Base-by-base conservation (phyloP, 2,888 invertebrate genomes). In the Eudemis profundana region DNA sequence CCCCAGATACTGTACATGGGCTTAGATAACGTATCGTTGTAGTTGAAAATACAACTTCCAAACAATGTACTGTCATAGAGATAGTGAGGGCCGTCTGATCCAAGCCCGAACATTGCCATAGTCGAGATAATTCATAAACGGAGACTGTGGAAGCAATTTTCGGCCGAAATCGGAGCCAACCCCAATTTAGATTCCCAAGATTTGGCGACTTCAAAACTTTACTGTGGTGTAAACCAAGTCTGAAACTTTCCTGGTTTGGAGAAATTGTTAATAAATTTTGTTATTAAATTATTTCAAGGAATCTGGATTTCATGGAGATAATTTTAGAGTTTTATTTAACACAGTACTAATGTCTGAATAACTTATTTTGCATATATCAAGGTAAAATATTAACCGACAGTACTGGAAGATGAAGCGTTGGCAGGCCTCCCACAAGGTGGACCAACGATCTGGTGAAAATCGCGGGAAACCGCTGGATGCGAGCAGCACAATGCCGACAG, bases 21-120 rank as follows among this genome's bases (percentile, higher is more conserved):
- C 50, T 38, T 65, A 67, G 68, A 71, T 72, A 66, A 71, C 67
- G 46, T 67, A 69, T 68, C 67, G 59, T 29, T 29, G n/a, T 61
- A 56, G 61, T 47, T 57, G 44, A 47, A 33, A 53, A 27, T 15
- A 53, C 19, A 51, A 7, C 14, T 17, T 10, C 15, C 14, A 47
- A 57, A 21, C 46, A 47, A 46, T 46, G 46, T 56, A 56, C 14
- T 38, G 42, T 27, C 29, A 29, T 29, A 21, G 40, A 42, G 29
- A 42, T 56, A 51, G 51, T 19, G 14, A 47, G 1, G 14, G 33
- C 29, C 15, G 19, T 3, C 7, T 33, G 17, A 7, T 14, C 23
- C 7, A 33, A 33, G 8, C 14, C 8, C 7, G 3, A 2, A n/a
- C 7, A 12, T 23, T 27, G 7, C 23, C 27, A 15, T 27, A 33